phyloP scores from a whole-genome alignment of 1,140 invertebrate species.

The Oryctes rhinoceros region DNA sequence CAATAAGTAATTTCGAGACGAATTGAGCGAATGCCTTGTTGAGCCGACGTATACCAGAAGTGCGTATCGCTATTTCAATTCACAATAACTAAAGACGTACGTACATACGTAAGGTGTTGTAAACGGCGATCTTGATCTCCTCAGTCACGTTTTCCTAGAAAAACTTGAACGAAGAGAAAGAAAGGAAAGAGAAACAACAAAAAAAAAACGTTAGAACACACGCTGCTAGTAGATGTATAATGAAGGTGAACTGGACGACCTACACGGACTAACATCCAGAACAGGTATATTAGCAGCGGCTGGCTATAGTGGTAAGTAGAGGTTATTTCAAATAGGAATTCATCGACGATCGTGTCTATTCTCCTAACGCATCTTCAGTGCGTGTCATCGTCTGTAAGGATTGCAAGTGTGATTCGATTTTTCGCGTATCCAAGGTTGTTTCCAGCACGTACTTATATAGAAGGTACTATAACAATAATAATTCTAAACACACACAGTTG shows the following conservation, averaged over 20 bases:
- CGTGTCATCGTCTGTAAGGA: too few relatives aligned
- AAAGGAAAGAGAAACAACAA: not conserved
- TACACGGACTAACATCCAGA: slow-evolving; percentile 17
- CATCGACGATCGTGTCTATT: not conserved
- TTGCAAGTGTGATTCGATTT: too few relatives aligned
- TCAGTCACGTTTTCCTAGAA: slow-evolving; percentile 34
- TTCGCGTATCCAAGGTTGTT: not conserved
- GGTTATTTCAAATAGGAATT: not conserved
- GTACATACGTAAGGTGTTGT: not conserved
- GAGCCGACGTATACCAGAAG: not conserved
- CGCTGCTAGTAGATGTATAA: not conserved
- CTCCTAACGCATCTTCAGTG: too few relatives aligned
- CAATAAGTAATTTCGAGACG: too few relatives aligned
- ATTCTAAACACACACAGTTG: not conserved
- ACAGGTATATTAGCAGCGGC: slow-evolving; percentile 19
- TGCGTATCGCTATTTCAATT: not conserved
- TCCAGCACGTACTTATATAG: not conserved
- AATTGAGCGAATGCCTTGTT: not conserved
- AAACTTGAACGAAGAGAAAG: slow-evolving; percentile 9
- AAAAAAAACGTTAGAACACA: not conserved
- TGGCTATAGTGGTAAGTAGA: not conserved
- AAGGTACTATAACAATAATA: not conserved
- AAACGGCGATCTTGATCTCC: not conserved
- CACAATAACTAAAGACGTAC: not conserved
- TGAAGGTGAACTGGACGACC: slow-evolving; percentile 31